Conservation (phyloP, 1,140 invertebrate species). For the Neodiprion pinetum region DNA sequence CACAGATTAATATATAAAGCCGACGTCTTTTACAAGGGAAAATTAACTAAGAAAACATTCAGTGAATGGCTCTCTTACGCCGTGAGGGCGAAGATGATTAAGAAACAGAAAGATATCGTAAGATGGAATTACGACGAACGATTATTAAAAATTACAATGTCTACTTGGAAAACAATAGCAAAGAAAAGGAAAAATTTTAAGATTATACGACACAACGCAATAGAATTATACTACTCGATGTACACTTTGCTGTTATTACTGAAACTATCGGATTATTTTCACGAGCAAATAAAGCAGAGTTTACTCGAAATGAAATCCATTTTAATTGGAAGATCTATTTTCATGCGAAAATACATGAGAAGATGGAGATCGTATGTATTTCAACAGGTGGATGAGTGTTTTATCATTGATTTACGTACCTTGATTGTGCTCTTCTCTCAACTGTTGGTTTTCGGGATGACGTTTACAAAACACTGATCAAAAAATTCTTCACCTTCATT, state of each 20-base stretch:
- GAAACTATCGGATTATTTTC: background rate
- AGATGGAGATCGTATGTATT: background rate
- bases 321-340: background rate
- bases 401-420: background rate
- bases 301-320: background rate
- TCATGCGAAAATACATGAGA: background rate
- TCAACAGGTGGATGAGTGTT: background rate
- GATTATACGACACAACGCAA: background rate
- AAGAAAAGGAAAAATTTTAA: background rate
- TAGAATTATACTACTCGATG: background rate
- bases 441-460: no score
- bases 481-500: no score
- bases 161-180: background rate
- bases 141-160: background rate
- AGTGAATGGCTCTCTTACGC: background rate
- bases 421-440: background rate
- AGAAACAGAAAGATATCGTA: background rate
- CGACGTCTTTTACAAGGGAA: background rate
- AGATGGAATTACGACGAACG: background rate
- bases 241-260: background rate
- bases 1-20: background rate
- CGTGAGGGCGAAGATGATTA: background rate
- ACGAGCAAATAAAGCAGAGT: background rate
- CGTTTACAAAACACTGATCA: no score
- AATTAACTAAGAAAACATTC: background rate